These are phyloP conservation scores for Drosophila pegasa DNA, from an alignment of 2,888 invertebrate genomes.

Conservation along the genomic window DNA sequence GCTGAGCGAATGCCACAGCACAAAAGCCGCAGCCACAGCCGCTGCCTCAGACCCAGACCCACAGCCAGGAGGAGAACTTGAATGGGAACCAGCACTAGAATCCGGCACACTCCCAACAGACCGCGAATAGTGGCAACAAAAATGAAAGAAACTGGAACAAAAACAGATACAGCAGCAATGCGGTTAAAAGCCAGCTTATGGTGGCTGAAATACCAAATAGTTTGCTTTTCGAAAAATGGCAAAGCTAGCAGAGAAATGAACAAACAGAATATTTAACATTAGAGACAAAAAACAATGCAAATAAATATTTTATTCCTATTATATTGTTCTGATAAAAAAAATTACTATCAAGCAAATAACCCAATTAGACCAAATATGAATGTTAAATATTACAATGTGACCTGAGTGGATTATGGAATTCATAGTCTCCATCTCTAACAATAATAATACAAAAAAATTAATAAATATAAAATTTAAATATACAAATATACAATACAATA, in stretches of 20 bases:
- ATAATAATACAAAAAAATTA: too few relatives aligned
- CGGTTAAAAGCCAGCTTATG: slow-evolving; percentile 26
- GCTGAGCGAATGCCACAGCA: slow-evolving; percentile 70
- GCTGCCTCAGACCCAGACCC: slow-evolving; percentile 4
- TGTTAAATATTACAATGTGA: not conserved
- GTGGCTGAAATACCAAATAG: slow-evolving; percentile 22
- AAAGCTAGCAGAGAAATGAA: not conserved
- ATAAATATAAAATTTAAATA: too few relatives aligned
- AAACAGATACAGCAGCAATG: slow-evolving; percentile 16
- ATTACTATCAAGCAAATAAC: too few relatives aligned
- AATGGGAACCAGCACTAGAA: not conserved
- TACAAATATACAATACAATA: too few relatives aligned
- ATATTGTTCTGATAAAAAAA: not conserved
- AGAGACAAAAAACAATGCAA: not conserved
- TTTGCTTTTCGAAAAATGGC: slow-evolving; percentile 8
- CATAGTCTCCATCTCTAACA: too few relatives aligned
- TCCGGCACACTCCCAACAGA: slow-evolving; percentile 4
- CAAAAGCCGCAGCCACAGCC: slow-evolving; percentile 49
- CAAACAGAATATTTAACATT: not conserved
- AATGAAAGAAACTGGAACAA: slow-evolving; percentile 23
- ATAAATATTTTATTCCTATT: not conserved
- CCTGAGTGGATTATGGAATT: not conserved
- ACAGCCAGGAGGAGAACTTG: not conserved
- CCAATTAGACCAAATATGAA: not conserved
- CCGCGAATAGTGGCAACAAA: slow-evolving; percentile 17